Conservation (phyloP, 2,797 vertebrate species). For the Nyctibius grandis region DNA sequence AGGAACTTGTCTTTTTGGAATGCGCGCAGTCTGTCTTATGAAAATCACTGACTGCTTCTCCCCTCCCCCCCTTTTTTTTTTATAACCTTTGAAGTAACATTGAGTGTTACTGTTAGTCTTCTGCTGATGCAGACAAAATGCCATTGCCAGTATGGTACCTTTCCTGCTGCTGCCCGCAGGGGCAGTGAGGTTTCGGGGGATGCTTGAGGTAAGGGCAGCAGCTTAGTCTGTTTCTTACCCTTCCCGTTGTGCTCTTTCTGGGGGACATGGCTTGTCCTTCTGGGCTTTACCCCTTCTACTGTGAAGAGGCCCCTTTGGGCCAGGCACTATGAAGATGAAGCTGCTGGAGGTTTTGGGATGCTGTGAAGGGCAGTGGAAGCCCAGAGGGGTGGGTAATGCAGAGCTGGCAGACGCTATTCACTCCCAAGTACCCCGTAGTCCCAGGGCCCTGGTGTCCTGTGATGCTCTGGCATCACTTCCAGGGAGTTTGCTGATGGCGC, state of each 20-base stretch:
- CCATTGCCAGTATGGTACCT: background rate
- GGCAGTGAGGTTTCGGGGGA: background rate
- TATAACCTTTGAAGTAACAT: background rate
- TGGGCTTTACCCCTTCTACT: background rate
- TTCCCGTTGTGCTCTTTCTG: background rate
- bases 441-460: background rate
- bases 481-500: background rate
- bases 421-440: background rate
- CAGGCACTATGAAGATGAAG: background rate
- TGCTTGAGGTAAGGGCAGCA: background rate
- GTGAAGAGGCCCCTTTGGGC: background rate
- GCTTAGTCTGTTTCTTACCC: background rate
- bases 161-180: background rate
- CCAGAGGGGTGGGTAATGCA: background rate
- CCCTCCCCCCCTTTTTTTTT: background rate
- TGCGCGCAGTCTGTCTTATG: background rate
- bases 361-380: background rate
- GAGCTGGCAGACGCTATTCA: background rate
- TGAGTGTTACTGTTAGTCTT: background rate
- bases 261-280: background rate
- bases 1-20: background rate
- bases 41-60: background rate
- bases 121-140: background rate
- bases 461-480: fast-evolving
- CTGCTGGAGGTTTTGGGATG: background rate